Percentiles rank a stretch among this genome's conserved stretches.
Evolutionary conservation across 2,888 invertebrate species (phyloP).

Genomic region (Endomychus coccineus): DNA sequence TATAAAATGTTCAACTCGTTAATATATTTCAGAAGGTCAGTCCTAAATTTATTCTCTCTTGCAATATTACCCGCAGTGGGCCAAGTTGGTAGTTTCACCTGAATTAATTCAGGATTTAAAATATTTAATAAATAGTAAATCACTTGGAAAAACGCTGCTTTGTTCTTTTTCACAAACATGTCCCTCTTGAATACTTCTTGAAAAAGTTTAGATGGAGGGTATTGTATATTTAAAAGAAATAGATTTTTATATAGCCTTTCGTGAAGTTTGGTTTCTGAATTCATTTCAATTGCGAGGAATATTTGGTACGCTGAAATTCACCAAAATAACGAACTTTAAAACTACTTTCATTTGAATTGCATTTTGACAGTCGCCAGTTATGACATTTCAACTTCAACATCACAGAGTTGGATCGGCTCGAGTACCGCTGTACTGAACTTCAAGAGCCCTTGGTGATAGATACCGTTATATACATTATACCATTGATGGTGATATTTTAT

Average conservation of each 20-base stretch:
- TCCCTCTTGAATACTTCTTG: constrained; percentile 32
- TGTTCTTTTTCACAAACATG: constrained; percentile 41
- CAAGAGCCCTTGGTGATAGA: no score
- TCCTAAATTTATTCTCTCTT: constrained; percentile 34
- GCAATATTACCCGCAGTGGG: constrained; percentile 30
- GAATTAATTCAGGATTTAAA: constrained; percentile 32
- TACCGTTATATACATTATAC: no score
- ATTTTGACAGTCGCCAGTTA: no score
- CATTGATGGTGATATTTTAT: no score
- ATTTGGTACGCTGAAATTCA: no score
- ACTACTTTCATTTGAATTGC: no score
- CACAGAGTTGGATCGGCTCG: no score
- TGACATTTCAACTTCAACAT: no score
- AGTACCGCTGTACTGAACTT: no score
- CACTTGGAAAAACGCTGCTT: constrained; percentile 36
- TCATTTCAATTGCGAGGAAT: no score
- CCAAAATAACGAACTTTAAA: no score
- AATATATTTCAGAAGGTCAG: constrained; percentile 33
- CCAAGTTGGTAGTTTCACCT: constrained; percentile 33
- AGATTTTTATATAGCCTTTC: constrained; percentile 34
- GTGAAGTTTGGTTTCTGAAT: no score
- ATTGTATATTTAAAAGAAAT: constrained; percentile 27
- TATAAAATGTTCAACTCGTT: constrained; percentile 33
- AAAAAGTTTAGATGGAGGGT: constrained; percentile 33
- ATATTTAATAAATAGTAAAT: constrained; percentile 35